phyloP scores from a whole-genome alignment of 2,888 invertebrate species.

The Drosophila kuntzei region DNA sequence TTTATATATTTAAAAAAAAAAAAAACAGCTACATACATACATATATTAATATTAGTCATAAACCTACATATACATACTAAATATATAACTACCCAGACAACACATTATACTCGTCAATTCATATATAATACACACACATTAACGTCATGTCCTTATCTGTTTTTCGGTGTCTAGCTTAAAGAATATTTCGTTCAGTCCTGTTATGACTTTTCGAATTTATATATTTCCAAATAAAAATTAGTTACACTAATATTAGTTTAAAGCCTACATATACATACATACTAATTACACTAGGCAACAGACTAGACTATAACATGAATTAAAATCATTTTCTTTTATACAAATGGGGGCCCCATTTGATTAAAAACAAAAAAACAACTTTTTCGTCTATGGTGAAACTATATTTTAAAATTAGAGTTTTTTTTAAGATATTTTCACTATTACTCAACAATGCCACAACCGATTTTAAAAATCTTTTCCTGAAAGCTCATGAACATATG shows the following conservation, averaged over 20 bases:
- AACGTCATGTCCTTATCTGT: neutral
- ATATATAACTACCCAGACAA: slow-evolving; percentile 14
- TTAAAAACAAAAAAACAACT: no score
- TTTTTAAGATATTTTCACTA: no score
- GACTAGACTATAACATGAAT: no score
- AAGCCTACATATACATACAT: neutral
- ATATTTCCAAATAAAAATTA: neutral
- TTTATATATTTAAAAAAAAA: slow-evolving; percentile 40
- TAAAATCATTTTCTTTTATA: no score
- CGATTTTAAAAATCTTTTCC: no score
- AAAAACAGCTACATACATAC: slow-evolving; percentile 17
- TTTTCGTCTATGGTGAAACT: no score
- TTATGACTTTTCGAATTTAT: neutral
- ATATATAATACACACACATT: slow-evolving; percentile 15
- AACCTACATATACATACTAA: slow-evolving; percentile 29
- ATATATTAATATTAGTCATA: slow-evolving; percentile 32
- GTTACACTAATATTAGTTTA: neutral
- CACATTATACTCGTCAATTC: slow-evolving; percentile 9
- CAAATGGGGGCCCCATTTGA: no score
- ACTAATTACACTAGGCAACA: no score
- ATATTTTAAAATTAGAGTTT: no score
- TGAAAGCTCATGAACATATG: no score
- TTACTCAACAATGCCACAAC: no score
- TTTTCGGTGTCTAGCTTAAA: neutral
- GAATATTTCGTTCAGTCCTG: neutral